A percentile compares a stretch with the other conserved stretches of the same genome.
These are phyloP conservation scores for Calephelis virginiensis DNA, from an alignment of 1,140 invertebrate genomes.

Conservation along the genomic window DNA sequence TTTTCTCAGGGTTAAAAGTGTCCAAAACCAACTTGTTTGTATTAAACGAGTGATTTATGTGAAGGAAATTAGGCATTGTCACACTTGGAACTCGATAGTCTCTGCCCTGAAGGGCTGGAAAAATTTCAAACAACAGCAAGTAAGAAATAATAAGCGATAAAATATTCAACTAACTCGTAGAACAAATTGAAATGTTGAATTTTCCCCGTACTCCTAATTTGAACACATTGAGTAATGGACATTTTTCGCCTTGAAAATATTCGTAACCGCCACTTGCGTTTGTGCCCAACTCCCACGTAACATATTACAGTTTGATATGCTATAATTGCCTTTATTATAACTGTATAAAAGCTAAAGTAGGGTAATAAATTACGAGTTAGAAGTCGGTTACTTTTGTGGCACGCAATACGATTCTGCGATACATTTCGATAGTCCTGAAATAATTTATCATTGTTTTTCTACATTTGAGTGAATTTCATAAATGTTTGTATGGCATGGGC, in stretches of 20 bases:
- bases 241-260: constrained; percentile 1
- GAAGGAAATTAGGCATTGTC: too few species aligned
- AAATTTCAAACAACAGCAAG: too few species aligned
- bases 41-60: too few species aligned
- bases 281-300: neutral
- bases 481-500: neutral
- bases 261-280: neutral
- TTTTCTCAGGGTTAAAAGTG: too few species aligned
- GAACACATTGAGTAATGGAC: neutral
- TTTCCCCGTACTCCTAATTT: neutral
- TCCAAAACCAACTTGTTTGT: too few species aligned
- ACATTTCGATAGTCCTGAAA: constrained; percentile 1
- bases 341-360: neutral
- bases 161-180: too few species aligned
- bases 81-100: too few species aligned
- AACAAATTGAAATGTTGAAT: too few species aligned
- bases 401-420: constrained; percentile 2
- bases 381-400: neutral
- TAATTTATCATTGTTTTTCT: constrained; percentile 10
- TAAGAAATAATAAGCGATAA: too few species aligned
- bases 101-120: too few species aligned
- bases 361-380: neutral
- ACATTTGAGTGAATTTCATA: constrained; percentile 7
- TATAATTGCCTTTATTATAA: constrained; percentile 4
- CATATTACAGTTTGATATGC: neutral